A percentile compares a stretch with the other conserved stretches of the same genome.
Evolutionary conservation across 53 echinoderm and acorn worm species (phyloP).

Genomic region (Stichopus horrens): DNA sequence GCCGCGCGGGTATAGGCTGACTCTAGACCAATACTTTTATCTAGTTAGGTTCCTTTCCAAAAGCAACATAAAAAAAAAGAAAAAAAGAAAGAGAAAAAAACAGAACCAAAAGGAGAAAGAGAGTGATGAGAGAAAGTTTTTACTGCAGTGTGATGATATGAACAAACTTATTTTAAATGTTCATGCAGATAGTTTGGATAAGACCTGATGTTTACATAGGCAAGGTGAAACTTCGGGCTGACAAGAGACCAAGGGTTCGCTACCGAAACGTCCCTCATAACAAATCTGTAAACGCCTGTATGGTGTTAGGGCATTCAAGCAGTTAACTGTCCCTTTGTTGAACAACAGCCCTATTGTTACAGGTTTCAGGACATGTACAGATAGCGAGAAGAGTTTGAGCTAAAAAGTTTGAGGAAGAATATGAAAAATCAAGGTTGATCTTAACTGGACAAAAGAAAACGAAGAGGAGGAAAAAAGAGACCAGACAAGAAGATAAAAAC

Average conservation of each 20-base stretch:
- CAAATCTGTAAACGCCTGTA: constrained; percentile 42
- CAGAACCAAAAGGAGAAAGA: too few species aligned
- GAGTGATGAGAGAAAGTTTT: background rate
- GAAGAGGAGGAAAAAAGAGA: background rate
- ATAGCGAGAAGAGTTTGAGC: background rate
- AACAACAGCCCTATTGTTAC: constrained; percentile 34
- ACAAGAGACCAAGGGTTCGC: constrained; percentile 13
- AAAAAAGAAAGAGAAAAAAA: too few species aligned
- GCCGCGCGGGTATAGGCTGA: too few species aligned
- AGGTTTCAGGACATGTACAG: background rate
- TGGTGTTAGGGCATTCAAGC: constrained; percentile 27
- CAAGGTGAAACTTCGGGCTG: background rate
- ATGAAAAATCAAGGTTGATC: constrained; percentile 47
- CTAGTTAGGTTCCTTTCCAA: too few species aligned
- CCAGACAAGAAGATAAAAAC: background rate
- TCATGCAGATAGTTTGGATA: background rate
- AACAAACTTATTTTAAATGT: background rate
- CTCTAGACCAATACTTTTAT: too few species aligned
- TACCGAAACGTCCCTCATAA: background rate
- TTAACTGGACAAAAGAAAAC: background rate
- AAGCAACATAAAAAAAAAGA: too few species aligned
- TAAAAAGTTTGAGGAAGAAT: constrained; percentile 37
- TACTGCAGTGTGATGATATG: background rate
- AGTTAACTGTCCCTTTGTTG: constrained; percentile 33
- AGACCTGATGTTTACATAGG: constrained; percentile 21